These are phyloP conservation scores for Hipparchia sbordonii DNA, from an alignment of 2,888 invertebrate species.

Conservation along the genomic window DNA sequence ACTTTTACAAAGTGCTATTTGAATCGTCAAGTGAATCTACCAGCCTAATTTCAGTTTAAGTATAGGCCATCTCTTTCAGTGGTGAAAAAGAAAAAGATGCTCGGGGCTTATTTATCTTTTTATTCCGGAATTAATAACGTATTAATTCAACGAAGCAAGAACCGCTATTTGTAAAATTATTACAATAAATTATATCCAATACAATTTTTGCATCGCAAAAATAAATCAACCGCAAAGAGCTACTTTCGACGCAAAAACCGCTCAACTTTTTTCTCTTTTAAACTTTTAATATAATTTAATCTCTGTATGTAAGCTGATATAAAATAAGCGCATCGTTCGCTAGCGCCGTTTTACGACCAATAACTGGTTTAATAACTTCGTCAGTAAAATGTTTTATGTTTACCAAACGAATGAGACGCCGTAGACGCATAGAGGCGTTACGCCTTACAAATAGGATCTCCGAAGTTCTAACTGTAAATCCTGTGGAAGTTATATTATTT, in stretches of 20 bases:
- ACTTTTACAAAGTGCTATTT: no score
- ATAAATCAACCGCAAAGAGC: not conserved
- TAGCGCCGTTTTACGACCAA: constrained; percentile 56
- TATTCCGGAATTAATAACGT: no score
- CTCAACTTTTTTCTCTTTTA: constrained; percentile 9
- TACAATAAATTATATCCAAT: not conserved
- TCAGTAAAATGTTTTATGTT: constrained; percentile 55
- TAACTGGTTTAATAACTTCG: constrained; percentile 59
- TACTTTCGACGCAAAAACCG: not conserved
- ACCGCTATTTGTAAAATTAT: no score
- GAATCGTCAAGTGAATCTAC: no score
- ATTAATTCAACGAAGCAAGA: no score
- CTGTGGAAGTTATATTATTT: no score
- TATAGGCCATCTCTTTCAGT: no score
- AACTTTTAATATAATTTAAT: constrained; percentile 35
- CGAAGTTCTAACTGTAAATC: not conserved
- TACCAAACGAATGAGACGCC: constrained; percentile 9
- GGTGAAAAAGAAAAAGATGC: no score
- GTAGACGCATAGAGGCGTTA: not conserved
- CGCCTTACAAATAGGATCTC: not conserved
- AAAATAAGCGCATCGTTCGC: constrained; percentile 53
- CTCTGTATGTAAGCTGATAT: constrained; percentile 43
- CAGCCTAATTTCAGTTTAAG: no score
- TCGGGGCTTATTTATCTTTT: no score
- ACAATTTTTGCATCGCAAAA: not conserved